Evolutionary conservation across 2,113 vertebrate species (phyloP), one percentile per base, ranked within the genome.

Genomic region (Rhynchopsitta pachyrhyncha): DNA sequence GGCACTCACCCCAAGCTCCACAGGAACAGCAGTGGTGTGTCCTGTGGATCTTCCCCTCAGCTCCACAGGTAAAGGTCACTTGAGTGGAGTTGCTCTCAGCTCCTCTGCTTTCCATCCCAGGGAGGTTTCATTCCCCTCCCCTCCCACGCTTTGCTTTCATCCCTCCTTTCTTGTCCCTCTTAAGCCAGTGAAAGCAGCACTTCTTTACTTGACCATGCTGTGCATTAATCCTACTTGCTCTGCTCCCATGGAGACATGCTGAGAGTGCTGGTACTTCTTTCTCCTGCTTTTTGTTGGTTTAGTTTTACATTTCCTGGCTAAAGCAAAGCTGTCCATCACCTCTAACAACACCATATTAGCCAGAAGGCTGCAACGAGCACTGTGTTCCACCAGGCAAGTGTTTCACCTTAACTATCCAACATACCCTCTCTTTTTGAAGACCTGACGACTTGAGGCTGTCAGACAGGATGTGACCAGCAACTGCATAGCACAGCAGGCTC

Each of bases 361-460:
- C 27, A 6, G 55, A 29, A 69, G 17, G 23, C 13, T 2, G 74
- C 63, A 16, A 2, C 0, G 25, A 18, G 42, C 0, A 2, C 3
- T 0, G 15, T 8, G 55, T 6, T 22, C 14, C 52, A 13, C 52
- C 67, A 6, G 39, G 18, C 17, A 9, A 6, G 9, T 1, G 42
- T 7, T 28, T 24, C 5, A 19, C 63, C n/a, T 3, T 0, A 25
- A 0, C 39, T 8, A 2, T 0, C 11, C 10, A 10, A 6, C 15
- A 0, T 1, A 3, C 19, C 41, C 1, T 11, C 16, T 17, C 62
- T 17, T 35, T 14, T 0, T 9, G 1, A 4, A 13, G 62, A 6
- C 11, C 62, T 4, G 33, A 33, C 0, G 35, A 4, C 75, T 3
- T 6, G 6, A 0, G 29, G 39, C 53, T 31, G 29, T 3, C 39